These are phyloP conservation scores for Zaprionus gabonicus DNA, from an alignment of 1,140 invertebrate genomes.

Conservation along the genomic window DNA sequence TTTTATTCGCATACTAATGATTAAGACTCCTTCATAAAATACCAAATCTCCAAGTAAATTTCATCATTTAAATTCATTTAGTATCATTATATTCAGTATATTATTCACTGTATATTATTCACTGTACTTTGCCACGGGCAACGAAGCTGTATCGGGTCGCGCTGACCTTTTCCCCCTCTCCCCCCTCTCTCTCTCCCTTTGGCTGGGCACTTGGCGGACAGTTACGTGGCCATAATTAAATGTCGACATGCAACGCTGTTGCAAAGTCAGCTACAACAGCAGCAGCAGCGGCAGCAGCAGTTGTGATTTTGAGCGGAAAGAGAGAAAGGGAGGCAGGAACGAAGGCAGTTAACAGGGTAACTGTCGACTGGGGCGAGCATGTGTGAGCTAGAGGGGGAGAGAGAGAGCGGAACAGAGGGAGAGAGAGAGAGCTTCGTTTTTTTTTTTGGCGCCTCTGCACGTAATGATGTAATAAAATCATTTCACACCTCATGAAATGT, in stretches of 20 bases:
- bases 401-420: not conserved
- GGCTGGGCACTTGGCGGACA: slow-evolving; percentile 41
- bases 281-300: not conserved
- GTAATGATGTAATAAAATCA: slow-evolving; percentile 84
- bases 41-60: not conserved
- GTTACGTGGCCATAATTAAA: slow-evolving; percentile 77
- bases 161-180: not conserved
- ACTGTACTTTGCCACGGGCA: slow-evolving; percentile 18
- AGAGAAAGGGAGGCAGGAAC: not conserved
- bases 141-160: not conserved
- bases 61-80: not conserved
- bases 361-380: slow-evolving; percentile 4
- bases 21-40: not conserved
- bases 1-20: not conserved
- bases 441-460: slow-evolving; percentile 63
- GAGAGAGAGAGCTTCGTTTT: not conserved
- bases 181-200: not conserved
- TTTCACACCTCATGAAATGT: slow-evolving; percentile 84
- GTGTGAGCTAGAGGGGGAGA: not conserved
- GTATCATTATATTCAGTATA: no score
- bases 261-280: slow-evolving; percentile 46
- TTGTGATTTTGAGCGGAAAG: slow-evolving; percentile 26
- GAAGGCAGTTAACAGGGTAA: slow-evolving; percentile 19
- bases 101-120: slow-evolving; percentile 31
- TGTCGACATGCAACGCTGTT: slow-evolving; percentile 74